Conservation (phyloP, 2,797 vertebrate species). For the Eulemur rubriventer region DNA sequence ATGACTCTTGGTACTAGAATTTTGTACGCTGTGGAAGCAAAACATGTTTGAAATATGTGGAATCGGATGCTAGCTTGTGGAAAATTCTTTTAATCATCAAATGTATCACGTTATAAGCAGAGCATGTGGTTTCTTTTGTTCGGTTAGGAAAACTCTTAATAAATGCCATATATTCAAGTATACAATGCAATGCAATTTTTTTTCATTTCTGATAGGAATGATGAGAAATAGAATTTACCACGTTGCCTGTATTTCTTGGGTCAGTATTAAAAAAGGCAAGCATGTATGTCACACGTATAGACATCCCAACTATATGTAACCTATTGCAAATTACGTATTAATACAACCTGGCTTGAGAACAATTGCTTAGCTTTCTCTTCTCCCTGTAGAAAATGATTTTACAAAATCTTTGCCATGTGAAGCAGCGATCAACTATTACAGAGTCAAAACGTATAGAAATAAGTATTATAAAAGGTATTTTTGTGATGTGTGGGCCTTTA, state of each 20-base stretch:
- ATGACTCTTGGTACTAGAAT: background rate
- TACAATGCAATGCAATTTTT: background rate
- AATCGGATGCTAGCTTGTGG: background rate
- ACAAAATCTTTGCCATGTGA: background rate
- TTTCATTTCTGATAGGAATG: background rate
- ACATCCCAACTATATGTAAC: background rate
- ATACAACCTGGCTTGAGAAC: background rate
- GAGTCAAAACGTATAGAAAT: background rate
- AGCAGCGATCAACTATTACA: background rate
- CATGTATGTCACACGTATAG: background rate
- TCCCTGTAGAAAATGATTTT: background rate
- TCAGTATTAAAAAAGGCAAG: background rate
- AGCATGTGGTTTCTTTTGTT: background rate
- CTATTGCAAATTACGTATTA: background rate
- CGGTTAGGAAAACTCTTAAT: background rate
- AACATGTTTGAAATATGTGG: background rate
- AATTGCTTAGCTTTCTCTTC: conserved; percentile 5
- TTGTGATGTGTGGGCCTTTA: background rate
- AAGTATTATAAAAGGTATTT: background rate
- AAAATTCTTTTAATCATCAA: background rate
- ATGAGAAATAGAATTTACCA: background rate
- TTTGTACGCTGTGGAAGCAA: background rate
- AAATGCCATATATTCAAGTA: background rate
- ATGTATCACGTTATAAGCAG: background rate
- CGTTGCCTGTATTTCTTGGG: background rate